These are phyloP conservation scores for Panzeria rudis DNA, from an alignment of 2,888 invertebrate genomes.

Conservation along the genomic window DNA sequence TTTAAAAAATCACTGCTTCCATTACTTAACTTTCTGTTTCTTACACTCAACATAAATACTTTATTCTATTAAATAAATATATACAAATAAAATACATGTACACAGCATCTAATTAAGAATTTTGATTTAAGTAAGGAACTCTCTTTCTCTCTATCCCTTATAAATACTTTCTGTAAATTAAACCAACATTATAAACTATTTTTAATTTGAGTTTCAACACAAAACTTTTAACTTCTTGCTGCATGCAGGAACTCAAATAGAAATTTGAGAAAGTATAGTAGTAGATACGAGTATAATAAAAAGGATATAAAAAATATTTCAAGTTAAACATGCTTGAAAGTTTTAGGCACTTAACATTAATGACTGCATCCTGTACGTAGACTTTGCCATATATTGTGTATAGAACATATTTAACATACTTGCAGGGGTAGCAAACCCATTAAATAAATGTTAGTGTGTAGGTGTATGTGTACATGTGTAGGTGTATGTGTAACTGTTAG, in stretches of 20 bases:
- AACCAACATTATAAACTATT: conserved; percentile 67
- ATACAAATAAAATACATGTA: not conserved
- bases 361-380: conserved; percentile 64
- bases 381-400: conserved; percentile 11
- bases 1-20: not conserved
- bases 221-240: conserved; percentile 45
- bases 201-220: conserved; percentile 64
- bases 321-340: conserved; percentile 69
- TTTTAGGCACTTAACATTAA: conserved; percentile 72
- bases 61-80: not conserved
- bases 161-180: conserved; percentile 45
- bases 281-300: conserved; percentile 20
- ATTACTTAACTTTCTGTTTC: not conserved
- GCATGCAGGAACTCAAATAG: conserved; percentile 30
- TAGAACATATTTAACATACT: conserved; percentile 33
- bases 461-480: not conserved
- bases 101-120: conserved; percentile 46
- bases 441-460: not conserved
- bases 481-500: not conserved
- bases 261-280: conserved; percentile 23
- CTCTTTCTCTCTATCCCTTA: not conserved
- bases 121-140: conserved; percentile 26
- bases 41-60: not conserved
- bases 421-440: conserved; percentile 20
- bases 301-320: conserved; percentile 47